Conservation (phyloP, 2,888 invertebrate species). For the Napeogenes sylphis region DNA sequence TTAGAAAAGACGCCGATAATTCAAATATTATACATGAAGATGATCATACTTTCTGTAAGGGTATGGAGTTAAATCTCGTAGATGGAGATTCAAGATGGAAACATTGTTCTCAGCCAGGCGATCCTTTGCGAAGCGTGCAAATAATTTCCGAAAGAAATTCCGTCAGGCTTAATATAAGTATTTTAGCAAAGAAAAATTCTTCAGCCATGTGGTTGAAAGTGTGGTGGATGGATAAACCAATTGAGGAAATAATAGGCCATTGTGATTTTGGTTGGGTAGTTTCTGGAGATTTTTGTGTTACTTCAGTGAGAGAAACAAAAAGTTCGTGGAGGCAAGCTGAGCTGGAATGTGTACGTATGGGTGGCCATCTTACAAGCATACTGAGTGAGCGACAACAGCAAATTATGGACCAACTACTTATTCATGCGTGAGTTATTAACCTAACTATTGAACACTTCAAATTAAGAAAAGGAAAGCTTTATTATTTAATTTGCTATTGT, state of each 20-base stretch:
- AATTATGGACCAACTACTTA: slow-evolving; percentile 79
- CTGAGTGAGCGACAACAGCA: slow-evolving; percentile 80
- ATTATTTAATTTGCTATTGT: too few relatives aligned
- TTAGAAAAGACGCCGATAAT: slow-evolving; percentile 51
- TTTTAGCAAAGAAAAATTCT: slow-evolving; percentile 58
- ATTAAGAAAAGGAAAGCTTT: too few relatives aligned
- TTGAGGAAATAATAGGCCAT: slow-evolving; percentile 79
- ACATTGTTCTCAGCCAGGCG: slow-evolving; percentile 79
- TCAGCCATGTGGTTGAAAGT: slow-evolving; percentile 77
- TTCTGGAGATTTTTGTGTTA: slow-evolving; percentile 81
- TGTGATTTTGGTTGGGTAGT: slow-evolving; percentile 86
- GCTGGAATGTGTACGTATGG: slow-evolving; percentile 78
- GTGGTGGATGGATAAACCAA: slow-evolving; percentile 80
- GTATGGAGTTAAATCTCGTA: slow-evolving; percentile 76
- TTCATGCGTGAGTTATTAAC: slow-evolving; percentile 77
- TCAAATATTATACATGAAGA: slow-evolving; percentile 63
- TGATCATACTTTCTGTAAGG: slow-evolving; percentile 66
- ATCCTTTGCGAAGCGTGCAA: slow-evolving; percentile 77
- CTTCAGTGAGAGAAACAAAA: slow-evolving; percentile 76
- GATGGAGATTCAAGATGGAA: slow-evolving; percentile 79
- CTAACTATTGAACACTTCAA: too few relatives aligned
- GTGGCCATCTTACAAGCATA: slow-evolving; percentile 84
- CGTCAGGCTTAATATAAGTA: slow-evolving; percentile 69
- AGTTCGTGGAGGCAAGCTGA: slow-evolving; percentile 83
- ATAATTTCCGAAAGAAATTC: slow-evolving; percentile 78